Base-by-base conservation (phyloP, 2,888 invertebrate genomes). In the Dryobotodes eremita region DNA sequence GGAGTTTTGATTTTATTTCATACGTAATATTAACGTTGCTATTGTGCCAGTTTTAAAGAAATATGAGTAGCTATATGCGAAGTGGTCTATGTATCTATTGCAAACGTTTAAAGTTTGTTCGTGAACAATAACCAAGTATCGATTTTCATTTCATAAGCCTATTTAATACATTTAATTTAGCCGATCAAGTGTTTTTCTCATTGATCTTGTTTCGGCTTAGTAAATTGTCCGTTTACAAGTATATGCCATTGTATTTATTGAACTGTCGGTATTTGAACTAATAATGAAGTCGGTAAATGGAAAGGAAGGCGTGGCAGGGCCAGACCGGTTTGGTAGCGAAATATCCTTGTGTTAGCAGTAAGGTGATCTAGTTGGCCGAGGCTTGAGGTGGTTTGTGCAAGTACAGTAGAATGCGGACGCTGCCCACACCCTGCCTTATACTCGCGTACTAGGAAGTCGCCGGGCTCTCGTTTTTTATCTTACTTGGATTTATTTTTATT, bases 401-500 rank as follows among this genome's bases (percentile, higher is more conserved):
- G 92, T 92, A 89, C 85, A 80, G 90, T 91, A 95, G 96, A 96
- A 97, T 97, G 96, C 96, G 96, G 96, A 96, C 95, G 90, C 94
- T 71, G 94, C 93, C 95, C 94, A 94, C 95, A 89, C 95, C 95
- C 92, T 89, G 80, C 80, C 85, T 88, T 88, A 86, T 87, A 89
- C 92, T 91, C 90, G 91, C 88, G 73, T 87, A 95, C 92, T 92
- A 96, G 96, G 96, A 96, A 96, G 94, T 94, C 71, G 77, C 23
- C 76, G 74, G 79, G 85, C 68, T 71, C 90, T 86, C 87, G 90
- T 92, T 92, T 92, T 90, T 86, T 89, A 62, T 69, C 50, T 65
- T 53, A 57, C 11, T 83, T 79, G 70, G 36, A 57, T 83, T 88
- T 77, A 53, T 59, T 71, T 86, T 89, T 73, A 82, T 79, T 72